These are phyloP conservation scores for Sesia bembeciformis DNA, from an alignment of 2,888 invertebrate genomes.

Conservation along the genomic window DNA sequence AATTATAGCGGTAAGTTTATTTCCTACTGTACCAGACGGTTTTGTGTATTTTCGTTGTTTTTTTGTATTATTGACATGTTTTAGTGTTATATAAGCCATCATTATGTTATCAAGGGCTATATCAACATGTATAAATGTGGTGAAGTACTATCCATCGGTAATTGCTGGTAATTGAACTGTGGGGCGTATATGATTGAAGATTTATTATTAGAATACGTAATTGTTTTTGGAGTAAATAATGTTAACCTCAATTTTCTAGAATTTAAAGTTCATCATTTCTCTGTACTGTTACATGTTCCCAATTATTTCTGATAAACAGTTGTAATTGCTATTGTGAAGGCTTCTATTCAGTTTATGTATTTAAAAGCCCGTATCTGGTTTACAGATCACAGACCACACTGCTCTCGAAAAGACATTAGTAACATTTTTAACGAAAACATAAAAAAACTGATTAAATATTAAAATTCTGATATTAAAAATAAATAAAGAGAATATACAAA, in stretches of 20 bases:
- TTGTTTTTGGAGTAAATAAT: neutral
- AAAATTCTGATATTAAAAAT: too few relatives aligned
- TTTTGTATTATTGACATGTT: slow-evolving; percentile 35
- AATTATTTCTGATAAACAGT: neutral
- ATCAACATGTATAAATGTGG: slow-evolving; percentile 25
- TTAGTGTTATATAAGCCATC: slow-evolving; percentile 44
- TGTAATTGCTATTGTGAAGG: too few relatives aligned
- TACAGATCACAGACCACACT: too few relatives aligned
- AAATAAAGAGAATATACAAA: too few relatives aligned
- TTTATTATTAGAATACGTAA: slow-evolving; percentile 7
- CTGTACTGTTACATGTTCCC: neutral
- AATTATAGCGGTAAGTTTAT: neutral
- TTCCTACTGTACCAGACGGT: neutral
- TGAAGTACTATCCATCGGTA: slow-evolving; percentile 23
- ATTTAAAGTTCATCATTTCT: neutral
- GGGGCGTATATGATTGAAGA: neutral
- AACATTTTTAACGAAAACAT: too few relatives aligned
- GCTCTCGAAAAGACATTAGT: too few relatives aligned
- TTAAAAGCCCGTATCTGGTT: too few relatives aligned
- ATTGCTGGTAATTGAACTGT: slow-evolving; percentile 42
- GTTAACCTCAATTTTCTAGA: neutral
- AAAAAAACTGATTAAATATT: too few relatives aligned
- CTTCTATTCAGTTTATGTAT: too few relatives aligned
- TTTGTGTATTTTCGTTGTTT: neutral
- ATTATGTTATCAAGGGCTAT: slow-evolving; percentile 41